These are phyloP conservation scores for Tarsius wallacei DNA, from an alignment of 2,797 vertebrate species.

Conservation along the genomic window DNA sequence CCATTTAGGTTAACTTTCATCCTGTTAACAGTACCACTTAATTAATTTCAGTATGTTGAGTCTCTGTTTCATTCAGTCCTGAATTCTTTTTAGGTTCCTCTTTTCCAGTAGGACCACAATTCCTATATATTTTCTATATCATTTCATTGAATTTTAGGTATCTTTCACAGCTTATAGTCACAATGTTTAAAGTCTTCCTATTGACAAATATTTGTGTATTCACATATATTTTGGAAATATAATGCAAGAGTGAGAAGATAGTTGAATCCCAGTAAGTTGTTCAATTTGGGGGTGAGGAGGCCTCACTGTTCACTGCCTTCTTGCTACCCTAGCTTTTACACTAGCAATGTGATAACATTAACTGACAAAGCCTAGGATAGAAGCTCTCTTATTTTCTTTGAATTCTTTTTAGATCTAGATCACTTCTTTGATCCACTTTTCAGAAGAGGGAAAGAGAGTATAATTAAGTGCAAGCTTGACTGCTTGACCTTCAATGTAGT, in stretches of 20 bases:
- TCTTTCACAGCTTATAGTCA: not conserved
- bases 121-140: not conserved
- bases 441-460: not conserved
- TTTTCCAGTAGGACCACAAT: not conserved
- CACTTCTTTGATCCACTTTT: not conserved
- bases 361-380: not conserved
- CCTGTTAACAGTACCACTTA: not conserved
- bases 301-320: not conserved
- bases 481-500: rapidly evolving
- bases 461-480: not conserved
- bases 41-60: not conserved
- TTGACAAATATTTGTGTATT: not conserved
- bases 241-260: not conserved
- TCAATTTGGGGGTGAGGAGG: not conserved
- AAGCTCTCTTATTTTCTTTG: not conserved
- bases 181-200: not conserved
- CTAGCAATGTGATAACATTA: not conserved
- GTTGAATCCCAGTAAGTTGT: not conserved
- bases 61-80: not conserved
- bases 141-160: not conserved
- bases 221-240: not conserved
- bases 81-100: not conserved
- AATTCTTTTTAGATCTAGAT: not conserved
- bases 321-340: not conserved
- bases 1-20: not conserved